A percentile compares a stretch with the other conserved stretches of the same genome.
These are phyloP conservation scores for Patella caerulea DNA, from an alignment of 2,888 invertebrate species.

Conservation along the genomic window DNA sequence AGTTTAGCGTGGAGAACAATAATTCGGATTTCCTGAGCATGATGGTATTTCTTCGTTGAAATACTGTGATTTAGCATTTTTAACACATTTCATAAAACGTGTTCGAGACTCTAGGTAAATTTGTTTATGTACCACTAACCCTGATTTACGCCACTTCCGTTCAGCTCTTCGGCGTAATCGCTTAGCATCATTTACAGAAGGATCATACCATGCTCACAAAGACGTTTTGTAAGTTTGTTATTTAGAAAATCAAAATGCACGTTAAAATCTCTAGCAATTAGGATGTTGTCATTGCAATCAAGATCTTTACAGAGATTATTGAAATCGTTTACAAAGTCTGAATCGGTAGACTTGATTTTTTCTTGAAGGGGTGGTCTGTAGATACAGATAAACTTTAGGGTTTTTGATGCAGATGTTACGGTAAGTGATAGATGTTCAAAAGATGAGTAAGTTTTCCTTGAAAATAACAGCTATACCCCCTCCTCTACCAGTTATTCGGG, in stretches of 20 bases:
- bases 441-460: not conserved
- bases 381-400: not conserved
- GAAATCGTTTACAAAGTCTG: not conserved
- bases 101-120: not conserved
- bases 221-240: not conserved
- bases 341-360: conserved; percentile 8
- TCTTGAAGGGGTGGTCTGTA: not conserved
- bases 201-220: not conserved
- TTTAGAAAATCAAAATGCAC: not conserved
- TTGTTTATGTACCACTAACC: not conserved
- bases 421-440: not conserved
- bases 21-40: too few relatives aligned
- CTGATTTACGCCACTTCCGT: not conserved
- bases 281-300: not conserved
- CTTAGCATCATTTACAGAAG: too few relatives aligned
- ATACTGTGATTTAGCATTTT: too few relatives aligned
- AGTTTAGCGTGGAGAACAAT: too few relatives aligned
- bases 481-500: not conserved
- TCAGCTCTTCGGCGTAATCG: not conserved
- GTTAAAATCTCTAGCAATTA: not conserved
- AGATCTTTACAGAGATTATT: not conserved
- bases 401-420: too few relatives aligned
- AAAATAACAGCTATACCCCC: conserved; percentile 3
- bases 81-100: not conserved
- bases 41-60: too few relatives aligned